These are phyloP conservation scores for Miichthys miiuy DNA, from an alignment of 2,797 vertebrate genomes.

Conservation along the genomic window DNA sequence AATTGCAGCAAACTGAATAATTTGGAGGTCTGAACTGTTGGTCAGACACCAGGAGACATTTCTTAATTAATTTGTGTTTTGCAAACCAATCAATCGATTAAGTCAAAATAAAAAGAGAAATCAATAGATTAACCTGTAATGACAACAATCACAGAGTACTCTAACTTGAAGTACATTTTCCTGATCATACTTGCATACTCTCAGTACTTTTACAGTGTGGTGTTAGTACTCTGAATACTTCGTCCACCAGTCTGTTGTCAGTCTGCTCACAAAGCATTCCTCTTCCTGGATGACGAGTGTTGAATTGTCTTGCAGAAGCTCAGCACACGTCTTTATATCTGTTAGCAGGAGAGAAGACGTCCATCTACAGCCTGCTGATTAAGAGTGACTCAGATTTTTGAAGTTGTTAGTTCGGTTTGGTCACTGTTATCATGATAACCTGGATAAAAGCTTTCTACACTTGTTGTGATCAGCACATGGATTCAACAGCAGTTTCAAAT, in stretches of 20 bases:
- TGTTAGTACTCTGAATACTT: background rate
- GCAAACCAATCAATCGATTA: background rate
- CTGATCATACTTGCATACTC: too few species aligned
- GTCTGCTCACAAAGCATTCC: constrained; percentile 1
- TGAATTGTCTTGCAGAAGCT: background rate
- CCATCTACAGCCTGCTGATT: too few species aligned
- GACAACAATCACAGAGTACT: background rate
- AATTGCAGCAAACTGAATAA: background rate
- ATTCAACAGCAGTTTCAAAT: background rate
- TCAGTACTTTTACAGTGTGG: background rate
- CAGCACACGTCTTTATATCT: background rate
- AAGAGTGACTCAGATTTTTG: too few species aligned
- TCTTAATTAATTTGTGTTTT: background rate
- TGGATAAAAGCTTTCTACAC: too few species aligned
- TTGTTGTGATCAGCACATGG: background rate
- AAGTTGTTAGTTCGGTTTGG: too few species aligned
- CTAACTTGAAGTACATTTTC: too few species aligned
- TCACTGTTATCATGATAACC: background rate
- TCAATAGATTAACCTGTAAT: background rate
- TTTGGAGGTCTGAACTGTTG: too few species aligned
- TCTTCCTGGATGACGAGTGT: background rate
- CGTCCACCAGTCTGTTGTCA: background rate
- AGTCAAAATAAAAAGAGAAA: background rate
- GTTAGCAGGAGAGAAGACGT: background rate
- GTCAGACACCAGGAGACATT: background rate